Conservation (phyloP, 2,888 invertebrate genomes). For the Eilema sororculum region DNA sequence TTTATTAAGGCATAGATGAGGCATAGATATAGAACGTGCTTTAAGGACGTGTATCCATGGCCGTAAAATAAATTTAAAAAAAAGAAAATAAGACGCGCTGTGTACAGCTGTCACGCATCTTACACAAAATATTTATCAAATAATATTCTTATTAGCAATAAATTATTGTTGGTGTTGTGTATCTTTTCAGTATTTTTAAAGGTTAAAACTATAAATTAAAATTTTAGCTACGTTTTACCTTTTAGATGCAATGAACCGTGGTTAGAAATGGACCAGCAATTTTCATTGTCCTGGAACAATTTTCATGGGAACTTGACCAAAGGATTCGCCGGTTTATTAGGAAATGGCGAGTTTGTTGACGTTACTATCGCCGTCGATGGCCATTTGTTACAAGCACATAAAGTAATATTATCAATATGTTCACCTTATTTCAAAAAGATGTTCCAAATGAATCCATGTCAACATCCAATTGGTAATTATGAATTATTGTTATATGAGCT, state of each 20-base stretch:
- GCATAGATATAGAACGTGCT: no score
- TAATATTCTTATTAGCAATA: constrained; percentile 44
- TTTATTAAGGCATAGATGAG: no score
- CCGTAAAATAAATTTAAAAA: neutral
- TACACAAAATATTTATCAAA: constrained; percentile 60
- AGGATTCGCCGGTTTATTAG: constrained; percentile 88
- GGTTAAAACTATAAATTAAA: constrained; percentile 7
- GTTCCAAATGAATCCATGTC: constrained; percentile 89
- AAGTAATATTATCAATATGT: constrained; percentile 90
- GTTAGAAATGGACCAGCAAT: constrained; percentile 88
- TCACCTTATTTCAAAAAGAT: constrained; percentile 91
- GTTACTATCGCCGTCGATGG: constrained; percentile 89
- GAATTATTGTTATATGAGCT: constrained; percentile 27
- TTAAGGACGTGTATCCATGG: neutral
- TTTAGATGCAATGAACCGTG: constrained; percentile 68
- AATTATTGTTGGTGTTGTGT: constrained; percentile 48
- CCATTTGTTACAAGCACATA: constrained; percentile 89
- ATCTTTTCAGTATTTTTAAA: neutral
- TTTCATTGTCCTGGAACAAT: constrained; percentile 91
- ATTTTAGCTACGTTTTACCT: constrained; percentile 29
- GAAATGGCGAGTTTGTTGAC: constrained; percentile 88
- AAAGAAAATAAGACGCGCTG: constrained; percentile 58
- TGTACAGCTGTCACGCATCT: constrained; percentile 61
- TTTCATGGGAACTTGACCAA: constrained; percentile 90
- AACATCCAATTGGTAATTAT: constrained; percentile 88